Evolutionary conservation across 2,888 invertebrate genomes (phyloP), one percentile per base, ranked within the genome.

Genomic region (Macrophya alboannulata): DNA sequence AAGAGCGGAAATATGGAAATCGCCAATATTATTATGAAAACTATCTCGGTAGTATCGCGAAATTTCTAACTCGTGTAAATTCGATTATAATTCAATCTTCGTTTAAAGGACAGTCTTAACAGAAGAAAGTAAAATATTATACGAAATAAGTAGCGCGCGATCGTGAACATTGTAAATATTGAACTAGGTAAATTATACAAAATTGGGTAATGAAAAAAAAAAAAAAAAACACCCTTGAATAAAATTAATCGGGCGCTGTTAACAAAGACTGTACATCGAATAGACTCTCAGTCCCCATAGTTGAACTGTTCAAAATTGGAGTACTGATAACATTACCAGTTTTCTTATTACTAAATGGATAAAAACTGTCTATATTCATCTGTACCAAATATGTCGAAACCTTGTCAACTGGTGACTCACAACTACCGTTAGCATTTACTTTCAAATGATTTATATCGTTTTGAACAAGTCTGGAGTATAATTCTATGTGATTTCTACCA

Each of bases 261-360:
- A 96, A 94, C 84, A 97, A 94, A 31, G 96, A 96, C 91, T 96
- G 96, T 4, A 97, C 95, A 92, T 97, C 97, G 86, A 96, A 93
- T 83, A 96, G 94, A 88, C 95, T 95, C 84, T 95, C 95, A 51
- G 95, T 95, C 90, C 95, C 95, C 72, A 96, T 94, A 87, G 96
- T 94, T 86, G 95, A 95, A 86, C 95, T 95, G 90, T 96, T 96
- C 89, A 95, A 92, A 72, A 93, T 92, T 2, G 93, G 92, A 9
- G 93, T 91, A 86, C 92, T 92, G 21, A 92, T 89, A 0, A 90
- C 88, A 68, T 91, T 91, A 0, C 92, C 91, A 5, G 90, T 88
- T 86, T 90, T 91, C 72, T 90, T 92, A 84, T 92, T 92, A n/a
- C 92, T 91, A 85, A 93, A 93, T 12, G 93, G 93, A 89, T 93